Evolutionary conservation across 2,113 vertebrate species (phyloP), one percentile per base, ranked within the genome.

Genomic region (Struthio camelus): DNA sequence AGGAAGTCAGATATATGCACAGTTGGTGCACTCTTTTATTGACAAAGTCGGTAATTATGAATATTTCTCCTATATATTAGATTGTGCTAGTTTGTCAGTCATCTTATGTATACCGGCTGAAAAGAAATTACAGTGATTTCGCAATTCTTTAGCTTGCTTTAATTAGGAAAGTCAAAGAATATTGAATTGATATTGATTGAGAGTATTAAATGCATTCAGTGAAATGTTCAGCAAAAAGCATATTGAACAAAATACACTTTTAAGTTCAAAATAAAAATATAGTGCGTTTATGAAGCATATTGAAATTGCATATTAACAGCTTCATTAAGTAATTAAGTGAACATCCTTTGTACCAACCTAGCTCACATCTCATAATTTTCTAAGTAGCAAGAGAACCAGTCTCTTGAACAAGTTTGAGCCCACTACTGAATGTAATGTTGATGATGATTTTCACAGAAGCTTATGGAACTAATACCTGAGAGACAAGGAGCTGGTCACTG

Each of bases 1-100:
- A 97, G 94, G 95, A 98, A 98, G 90, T 97, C 91, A 96, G 97
- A 97, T 96, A 96, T 88, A 89, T 97, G 94, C 98, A 97, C 97
- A 98, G 96, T 97, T 98, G 97, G 97, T 97, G 89, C 88, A 84
- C 97, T 97, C 92, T 97, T 97, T 95, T 97, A 98, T 98, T 98
- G 97, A 97, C 97, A 97, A 97, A 97, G 92, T 94, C 95, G 97
- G 25, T 96, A 97, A 97, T 98, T 97, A 98, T 95, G 96, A 98
- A 98, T 97, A 97, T 97, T 97, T 95, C 94, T 97, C 73, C 85
- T 97, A 76, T 94, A 97, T 95, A 93, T 97, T 97, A 96, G 70
- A 96, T 97, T 96, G 78, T 65, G 66, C 89, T 97, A 79, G 8
- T 97, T 97, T 98, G 94, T 96, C 94, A 95, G 96, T 97, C 91